Conservation (phyloP, 2,113 vertebrate species). For the Microcebus murinus region DNA sequence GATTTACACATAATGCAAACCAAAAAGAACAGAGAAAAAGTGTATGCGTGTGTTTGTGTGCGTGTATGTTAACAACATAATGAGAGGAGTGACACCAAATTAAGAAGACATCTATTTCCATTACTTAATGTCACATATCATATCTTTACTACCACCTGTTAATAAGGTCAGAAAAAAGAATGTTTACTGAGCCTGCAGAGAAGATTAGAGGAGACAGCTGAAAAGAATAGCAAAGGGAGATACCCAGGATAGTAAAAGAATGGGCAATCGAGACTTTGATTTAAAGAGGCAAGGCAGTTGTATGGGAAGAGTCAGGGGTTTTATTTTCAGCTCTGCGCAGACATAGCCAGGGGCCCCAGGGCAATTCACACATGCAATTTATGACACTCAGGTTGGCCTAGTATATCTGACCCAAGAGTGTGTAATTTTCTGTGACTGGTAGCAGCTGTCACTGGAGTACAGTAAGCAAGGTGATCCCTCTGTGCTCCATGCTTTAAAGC, state of each 20-base stretch:
- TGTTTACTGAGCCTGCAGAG: constrained; percentile 14
- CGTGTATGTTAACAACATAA: not conserved
- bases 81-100: not conserved
- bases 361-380: constrained; percentile 48
- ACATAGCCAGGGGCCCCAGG: not conserved
- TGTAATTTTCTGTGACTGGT: constrained; percentile 49
- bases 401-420: constrained; percentile 21
- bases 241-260: not conserved
- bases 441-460: constrained; percentile 52
- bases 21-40: not conserved
- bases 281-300: constrained; percentile 40
- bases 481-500: not conserved
- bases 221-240: constrained; percentile 32
- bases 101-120: constrained; percentile 37
- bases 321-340: constrained; percentile 63
- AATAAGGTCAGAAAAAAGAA: constrained; percentile 37
- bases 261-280: constrained; percentile 13
- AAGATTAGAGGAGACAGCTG: constrained; percentile 72
- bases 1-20: not conserved
- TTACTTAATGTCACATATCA: not conserved
- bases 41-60: not conserved
- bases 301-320: not conserved
- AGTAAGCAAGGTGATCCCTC: constrained; percentile 25
- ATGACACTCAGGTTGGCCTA: constrained; percentile 44
- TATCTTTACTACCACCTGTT: constrained; percentile 66